Evolutionary conservation across 2,113 vertebrate species (phyloP), one percentile per base, ranked within the genome.

Genomic region (Spilogale gracilis): DNA sequence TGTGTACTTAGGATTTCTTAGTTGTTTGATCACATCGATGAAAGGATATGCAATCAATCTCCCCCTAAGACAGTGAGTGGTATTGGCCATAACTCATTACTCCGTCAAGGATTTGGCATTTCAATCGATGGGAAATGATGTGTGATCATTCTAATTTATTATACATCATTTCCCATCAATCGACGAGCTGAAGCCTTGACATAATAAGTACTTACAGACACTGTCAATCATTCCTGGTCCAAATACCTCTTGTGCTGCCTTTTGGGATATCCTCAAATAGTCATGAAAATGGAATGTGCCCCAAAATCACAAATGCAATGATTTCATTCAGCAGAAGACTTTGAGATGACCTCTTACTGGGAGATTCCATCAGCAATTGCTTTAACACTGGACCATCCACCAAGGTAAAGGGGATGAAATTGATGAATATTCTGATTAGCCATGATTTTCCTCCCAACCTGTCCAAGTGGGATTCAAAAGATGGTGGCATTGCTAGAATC

Each of bases 141-240:
- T 99, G 99, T 99, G 99, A 99, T 99, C 99, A 99, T 99, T 99
- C 99, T 99, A 99, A 99, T 99, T 99, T 99, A 99, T 99, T 99
- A 99, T 99, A 99, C 99, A 99, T 99, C 99, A 99, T 99, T 99
- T 99, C 98, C 98, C 99, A 99, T 99, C 99, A 99, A 99, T 99
- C 98, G 98, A 99, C 98, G 89, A 98, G 98, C 98, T 99, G 98
- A 99, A 99, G 98, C 98, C 98, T 98, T 99, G 99, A 99, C 98
- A 99, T 99, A 99, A 98, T 99, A 99, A 99, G 98, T 99, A 98
- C 98, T 99, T 99, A 98, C 98, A 99, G 98, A 99, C 98, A 98
- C 97, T 99, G 99, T 99, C 99, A 99, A 99, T 99, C 99, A 99
- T 99, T 98, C 98, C 98, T 99, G 98, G 98, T 98, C 98, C 94